Evolutionary conservation across 1,140 invertebrate species (phyloP).

Genomic region (Lordiphosa collinella): DNA sequence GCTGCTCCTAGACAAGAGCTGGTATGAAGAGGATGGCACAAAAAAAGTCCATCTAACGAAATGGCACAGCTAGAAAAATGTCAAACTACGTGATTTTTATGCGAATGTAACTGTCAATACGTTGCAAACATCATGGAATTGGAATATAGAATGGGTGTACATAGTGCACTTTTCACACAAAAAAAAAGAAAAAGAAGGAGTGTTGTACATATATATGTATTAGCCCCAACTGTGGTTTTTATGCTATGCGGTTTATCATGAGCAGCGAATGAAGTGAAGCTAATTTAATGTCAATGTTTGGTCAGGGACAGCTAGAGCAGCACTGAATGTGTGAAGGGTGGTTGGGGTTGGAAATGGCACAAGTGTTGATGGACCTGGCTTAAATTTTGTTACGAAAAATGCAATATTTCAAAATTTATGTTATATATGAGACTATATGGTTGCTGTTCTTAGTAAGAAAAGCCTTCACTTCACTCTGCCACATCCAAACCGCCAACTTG

Average conservation of each 20-base stretch:
- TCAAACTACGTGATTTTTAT: slow-evolving; percentile 77
- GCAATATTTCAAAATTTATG: too few species aligned
- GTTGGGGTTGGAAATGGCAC: too few species aligned
- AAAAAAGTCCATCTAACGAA: slow-evolving; percentile 49
- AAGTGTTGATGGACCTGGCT: too few species aligned
- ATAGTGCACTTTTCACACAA: neutral
- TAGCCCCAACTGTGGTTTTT: slow-evolving; percentile 36
- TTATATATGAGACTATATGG: too few species aligned
- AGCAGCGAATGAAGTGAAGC: slow-evolving; percentile 55
- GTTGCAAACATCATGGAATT: slow-evolving; percentile 39
- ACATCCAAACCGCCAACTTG: slow-evolving; percentile 8
- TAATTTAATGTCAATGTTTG: slow-evolving; percentile 63
- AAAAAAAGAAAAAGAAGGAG: neutral
- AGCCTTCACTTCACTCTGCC: too few species aligned
- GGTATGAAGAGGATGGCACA: neutral
- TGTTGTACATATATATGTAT: slow-evolving; percentile 28
- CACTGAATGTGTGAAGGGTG: too few species aligned
- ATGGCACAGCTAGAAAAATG: slow-evolving; percentile 65
- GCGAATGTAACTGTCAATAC: slow-evolving; percentile 71
- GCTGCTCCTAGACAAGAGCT: slow-evolving; percentile 26
- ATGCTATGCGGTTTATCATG: slow-evolving; percentile 58
- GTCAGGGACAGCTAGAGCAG: slow-evolving; percentile 10
- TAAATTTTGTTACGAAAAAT: too few species aligned
- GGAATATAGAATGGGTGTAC: slow-evolving; percentile 16
- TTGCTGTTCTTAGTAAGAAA: too few species aligned